Evolutionary conservation across 1,140 invertebrate genomes (phyloP).

Genomic region (Tetranychus cinnabarinus): DNA sequence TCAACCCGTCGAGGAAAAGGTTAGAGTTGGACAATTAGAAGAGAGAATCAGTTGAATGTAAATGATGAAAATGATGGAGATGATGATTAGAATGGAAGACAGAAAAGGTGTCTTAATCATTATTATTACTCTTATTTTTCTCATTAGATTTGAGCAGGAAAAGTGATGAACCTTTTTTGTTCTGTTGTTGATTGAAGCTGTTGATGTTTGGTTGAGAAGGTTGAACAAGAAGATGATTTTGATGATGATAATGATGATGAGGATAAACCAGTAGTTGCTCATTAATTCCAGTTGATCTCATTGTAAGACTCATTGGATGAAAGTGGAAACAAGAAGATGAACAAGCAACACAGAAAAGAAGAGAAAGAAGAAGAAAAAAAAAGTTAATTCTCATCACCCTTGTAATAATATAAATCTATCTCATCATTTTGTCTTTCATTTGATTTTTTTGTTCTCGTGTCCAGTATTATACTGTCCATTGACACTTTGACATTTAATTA

Average conservation of each 20-base stretch:
- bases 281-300: background rate
- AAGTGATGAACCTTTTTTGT: background rate
- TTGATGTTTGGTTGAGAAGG: background rate
- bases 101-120: too few species aligned
- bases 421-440: background rate
- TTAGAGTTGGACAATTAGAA: too few species aligned
- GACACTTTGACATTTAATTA: background rate
- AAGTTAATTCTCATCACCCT: background rate
- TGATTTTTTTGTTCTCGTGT: background rate
- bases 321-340: background rate
- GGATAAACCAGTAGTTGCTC: background rate
- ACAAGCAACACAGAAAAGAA: background rate
- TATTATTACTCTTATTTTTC: too few species aligned
- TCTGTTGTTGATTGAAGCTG: background rate
- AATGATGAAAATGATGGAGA: too few species aligned
- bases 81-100: too few species aligned
- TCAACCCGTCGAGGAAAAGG: too few species aligned
- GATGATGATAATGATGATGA: background rate
- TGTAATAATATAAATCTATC: background rate
- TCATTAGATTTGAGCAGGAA: background rate
- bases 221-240: background rate
- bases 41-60: too few species aligned
- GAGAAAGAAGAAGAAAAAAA: conserved; percentile 1
- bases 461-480: background rate
- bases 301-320: background rate